phyloP scores from a whole-genome alignment of 2,797 vertebrate genomes.

The Cryptoblepharus egeriae region DNA sequence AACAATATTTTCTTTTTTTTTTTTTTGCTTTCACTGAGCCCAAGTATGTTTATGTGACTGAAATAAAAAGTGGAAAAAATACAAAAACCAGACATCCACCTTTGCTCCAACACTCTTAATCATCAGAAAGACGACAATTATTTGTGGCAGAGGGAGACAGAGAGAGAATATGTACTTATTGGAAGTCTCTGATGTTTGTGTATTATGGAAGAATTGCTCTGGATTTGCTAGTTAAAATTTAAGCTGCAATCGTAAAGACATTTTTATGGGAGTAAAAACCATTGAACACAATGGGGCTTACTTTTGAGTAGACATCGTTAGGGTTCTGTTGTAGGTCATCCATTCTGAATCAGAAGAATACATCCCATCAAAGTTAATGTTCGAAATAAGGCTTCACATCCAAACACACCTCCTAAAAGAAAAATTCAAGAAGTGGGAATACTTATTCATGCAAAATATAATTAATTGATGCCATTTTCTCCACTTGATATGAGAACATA shows the following conservation, averaged over 20 bases:
- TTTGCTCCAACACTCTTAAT: not conserved
- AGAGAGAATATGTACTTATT: not conserved
- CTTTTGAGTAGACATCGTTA: too few species aligned
- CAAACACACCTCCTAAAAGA: too few species aligned
- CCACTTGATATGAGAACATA: too few species aligned
- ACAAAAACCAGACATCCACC: conserved; percentile 17
- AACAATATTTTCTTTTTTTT: conserved; percentile 49
- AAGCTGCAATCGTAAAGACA: too few species aligned
- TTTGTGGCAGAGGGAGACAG: not conserved
- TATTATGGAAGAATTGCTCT: not conserved
- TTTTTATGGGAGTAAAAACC: too few species aligned
- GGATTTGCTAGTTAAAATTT: not conserved
- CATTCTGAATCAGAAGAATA: too few species aligned
- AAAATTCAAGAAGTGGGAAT: too few species aligned
- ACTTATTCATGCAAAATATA: not conserved
- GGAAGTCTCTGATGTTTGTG: not conserved
- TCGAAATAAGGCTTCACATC: too few species aligned
- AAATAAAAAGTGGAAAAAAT: conserved; percentile 20
- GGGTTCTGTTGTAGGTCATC: too few species aligned
- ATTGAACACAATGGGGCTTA: too few species aligned
- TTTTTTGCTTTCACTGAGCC: conserved; percentile 18
- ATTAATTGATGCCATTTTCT: not conserved
- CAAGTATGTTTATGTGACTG: not conserved
- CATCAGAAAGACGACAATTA: not conserved
- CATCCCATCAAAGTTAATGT: too few species aligned